Evolutionary conservation across 1,140 invertebrate genomes (phyloP), one percentile per base, ranked within the genome.

Genomic region (Camponotus floridanus): DNA sequence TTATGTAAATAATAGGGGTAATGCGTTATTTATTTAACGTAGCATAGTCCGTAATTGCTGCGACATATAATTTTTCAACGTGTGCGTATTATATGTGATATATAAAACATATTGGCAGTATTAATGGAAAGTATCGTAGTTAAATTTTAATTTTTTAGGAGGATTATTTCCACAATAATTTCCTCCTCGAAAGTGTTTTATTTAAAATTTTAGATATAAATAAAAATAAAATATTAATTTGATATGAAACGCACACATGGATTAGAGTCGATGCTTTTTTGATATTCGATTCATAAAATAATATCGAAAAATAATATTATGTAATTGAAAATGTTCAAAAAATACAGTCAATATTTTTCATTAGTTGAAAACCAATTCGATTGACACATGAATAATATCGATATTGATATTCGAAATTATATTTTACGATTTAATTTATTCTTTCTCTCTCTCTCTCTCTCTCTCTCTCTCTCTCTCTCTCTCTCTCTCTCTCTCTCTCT

Each of bases 11-110:
- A 76, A 39, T 90, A 57, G 51, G 0, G 26, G 45, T 91, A 88
- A 83, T 85, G 85, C 91, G 85, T 92, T 92, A 90, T 92, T 87
- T 91, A 92, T 91, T 91, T 91, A 90, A 88, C 61, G 64, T 55
- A 89, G 45, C n/a, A 15, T 83, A 83, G 57, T 70, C 33, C 21
- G 36, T 13, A 15, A 62, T 73, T 36, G 55, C 55, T 13, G 31
- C 39, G 55, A n/a, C 13, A n/a, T 36, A 13, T 70, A 67, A 51
- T 42, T 73, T 31, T 65, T 71, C 26, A 18, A 65, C 45, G 13
- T 48, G 42, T 33, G 59, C 57, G 9, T 45, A 45, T 45, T 42
- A 42, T 42, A 42, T 42, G 8, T 42, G 0, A 48, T 26, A 45
- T 59, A 51, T 39, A 39, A 51, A 21, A 39, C 36, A 21, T 39